Percentiles rank a stretch among this genome's conserved stretches.
phyloP scores from a whole-genome alignment of 2,113 vertebrate species.

The Muntiacus reevesi region DNA sequence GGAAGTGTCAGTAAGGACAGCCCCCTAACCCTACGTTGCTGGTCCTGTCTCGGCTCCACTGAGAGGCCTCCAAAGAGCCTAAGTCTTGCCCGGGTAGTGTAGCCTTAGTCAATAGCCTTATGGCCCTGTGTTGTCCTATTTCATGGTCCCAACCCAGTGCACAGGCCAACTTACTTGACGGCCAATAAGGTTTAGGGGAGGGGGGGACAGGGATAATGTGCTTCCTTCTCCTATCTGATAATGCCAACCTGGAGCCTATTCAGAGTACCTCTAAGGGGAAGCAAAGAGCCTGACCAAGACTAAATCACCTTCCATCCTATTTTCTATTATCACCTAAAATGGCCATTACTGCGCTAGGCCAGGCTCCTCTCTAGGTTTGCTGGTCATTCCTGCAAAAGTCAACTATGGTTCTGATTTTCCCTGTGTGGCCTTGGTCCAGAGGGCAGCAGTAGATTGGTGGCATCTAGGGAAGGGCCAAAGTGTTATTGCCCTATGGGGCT shows the following conservation, averaged over 20 bases:
- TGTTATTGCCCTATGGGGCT: not conserved
- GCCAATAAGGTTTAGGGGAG: not conserved
- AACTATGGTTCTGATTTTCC: not conserved
- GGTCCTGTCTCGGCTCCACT: not conserved
- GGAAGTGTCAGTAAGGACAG: not conserved
- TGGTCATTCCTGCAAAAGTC: not conserved
- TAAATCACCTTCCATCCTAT: not conserved
- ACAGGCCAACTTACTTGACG: not conserved
- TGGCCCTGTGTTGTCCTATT: not conserved
- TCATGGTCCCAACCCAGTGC: not conserved
- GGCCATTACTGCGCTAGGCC: not conserved
- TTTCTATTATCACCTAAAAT: not conserved
- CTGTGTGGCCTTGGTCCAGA: not conserved
- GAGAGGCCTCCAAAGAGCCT: not conserved
- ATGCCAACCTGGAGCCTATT: not conserved
- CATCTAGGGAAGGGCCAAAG: not conserved
- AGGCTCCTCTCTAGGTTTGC: not conserved
- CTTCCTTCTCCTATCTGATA: not conserved
- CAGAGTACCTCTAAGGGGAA: not conserved
- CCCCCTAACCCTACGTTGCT: not conserved
- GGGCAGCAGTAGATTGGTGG: not conserved
- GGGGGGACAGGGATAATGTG: not conserved
- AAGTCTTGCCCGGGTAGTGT: not conserved
- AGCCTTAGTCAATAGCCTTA: not conserved
- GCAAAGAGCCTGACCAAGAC: not conserved